Conservation (phyloP, 2,113 vertebrate genomes). For the Ctenodactylus gundi region DNA sequence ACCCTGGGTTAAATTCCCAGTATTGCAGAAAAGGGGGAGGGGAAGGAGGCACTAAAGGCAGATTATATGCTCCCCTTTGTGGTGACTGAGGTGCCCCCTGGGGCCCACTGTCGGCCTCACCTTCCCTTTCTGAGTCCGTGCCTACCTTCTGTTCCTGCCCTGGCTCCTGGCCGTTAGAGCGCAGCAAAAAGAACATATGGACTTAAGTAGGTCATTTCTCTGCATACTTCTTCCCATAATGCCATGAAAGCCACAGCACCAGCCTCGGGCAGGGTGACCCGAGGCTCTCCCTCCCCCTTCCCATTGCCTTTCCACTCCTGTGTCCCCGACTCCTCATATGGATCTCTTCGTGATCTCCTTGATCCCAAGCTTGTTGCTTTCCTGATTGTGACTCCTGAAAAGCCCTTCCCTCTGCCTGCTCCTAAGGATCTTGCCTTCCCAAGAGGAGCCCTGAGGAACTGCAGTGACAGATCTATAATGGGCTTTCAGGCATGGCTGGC, state of each 20-base stretch:
- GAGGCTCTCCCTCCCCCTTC: background rate
- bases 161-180: background rate
- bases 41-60: background rate
- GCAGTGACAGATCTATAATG: background rate
- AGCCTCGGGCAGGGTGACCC: background rate
- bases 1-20: background rate
- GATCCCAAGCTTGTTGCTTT: background rate
- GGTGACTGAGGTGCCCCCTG: background rate
- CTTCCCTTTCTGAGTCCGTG: background rate
- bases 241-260: background rate
- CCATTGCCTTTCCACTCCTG: no score
- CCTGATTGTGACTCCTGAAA: background rate
- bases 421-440: background rate
- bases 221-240: background rate
- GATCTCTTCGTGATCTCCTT: background rate
- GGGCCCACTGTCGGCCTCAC: no score
- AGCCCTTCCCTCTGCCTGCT: background rate
- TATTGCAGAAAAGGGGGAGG: background rate
- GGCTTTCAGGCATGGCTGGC: background rate
- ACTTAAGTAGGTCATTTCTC: background rate
- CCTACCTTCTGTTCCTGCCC: background rate
- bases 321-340: no score
- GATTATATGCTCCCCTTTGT: background rate
- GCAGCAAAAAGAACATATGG: background rate
- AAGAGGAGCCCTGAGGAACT: background rate